phyloP scores from a whole-genome alignment of 2,888 invertebrate species.

The Cheilosia soror region DNA sequence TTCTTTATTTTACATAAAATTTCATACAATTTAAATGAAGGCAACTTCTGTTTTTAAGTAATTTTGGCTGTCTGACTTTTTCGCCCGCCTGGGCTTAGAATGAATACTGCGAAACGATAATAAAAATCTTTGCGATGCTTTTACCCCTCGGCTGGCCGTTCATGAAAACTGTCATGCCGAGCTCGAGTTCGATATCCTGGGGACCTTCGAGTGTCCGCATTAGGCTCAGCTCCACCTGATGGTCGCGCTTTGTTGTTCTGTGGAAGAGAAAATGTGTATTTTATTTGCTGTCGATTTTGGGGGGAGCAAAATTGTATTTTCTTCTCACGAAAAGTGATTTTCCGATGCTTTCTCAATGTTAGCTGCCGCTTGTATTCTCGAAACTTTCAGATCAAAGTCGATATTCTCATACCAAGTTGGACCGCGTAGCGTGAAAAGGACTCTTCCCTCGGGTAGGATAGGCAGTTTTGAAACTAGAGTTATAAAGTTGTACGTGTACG shows the following conservation, averaged over 20 bases:
- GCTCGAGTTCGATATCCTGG: slow-evolving; percentile 94
- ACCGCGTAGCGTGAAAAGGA: slow-evolving; percentile 95
- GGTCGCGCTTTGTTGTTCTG: slow-evolving; percentile 85
- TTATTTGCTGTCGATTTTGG: background rate
- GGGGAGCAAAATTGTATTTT: background rate
- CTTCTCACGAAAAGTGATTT: slow-evolving; percentile 85
- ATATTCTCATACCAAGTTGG: slow-evolving; percentile 89
- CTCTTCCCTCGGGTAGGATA: slow-evolving; percentile 86
- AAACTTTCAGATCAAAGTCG: slow-evolving; percentile 90
- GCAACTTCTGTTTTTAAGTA: slow-evolving; percentile 38
- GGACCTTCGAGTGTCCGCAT: slow-evolving; percentile 91
- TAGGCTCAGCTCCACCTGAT: slow-evolving; percentile 91
- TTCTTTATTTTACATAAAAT: slow-evolving; percentile 1
- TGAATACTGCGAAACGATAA: slow-evolving; percentile 93
- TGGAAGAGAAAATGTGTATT: slow-evolving; percentile 68
- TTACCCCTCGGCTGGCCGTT: slow-evolving; percentile 90
- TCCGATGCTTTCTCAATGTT: slow-evolving; percentile 86
- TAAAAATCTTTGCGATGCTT: slow-evolving; percentile 93
- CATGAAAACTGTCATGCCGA: slow-evolving; percentile 93
- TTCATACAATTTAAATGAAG: slow-evolving; percentile 19
- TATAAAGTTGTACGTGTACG: slow-evolving; percentile 96
- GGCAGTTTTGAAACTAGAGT: slow-evolving; percentile 94
- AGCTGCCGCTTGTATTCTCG: slow-evolving; percentile 87
- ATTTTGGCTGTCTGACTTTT: slow-evolving; percentile 7
- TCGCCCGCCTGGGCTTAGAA: slow-evolving; percentile 85